Base-by-base conservation (phyloP, 2,888 invertebrate species). In the Andrena trimmerana region DNA sequence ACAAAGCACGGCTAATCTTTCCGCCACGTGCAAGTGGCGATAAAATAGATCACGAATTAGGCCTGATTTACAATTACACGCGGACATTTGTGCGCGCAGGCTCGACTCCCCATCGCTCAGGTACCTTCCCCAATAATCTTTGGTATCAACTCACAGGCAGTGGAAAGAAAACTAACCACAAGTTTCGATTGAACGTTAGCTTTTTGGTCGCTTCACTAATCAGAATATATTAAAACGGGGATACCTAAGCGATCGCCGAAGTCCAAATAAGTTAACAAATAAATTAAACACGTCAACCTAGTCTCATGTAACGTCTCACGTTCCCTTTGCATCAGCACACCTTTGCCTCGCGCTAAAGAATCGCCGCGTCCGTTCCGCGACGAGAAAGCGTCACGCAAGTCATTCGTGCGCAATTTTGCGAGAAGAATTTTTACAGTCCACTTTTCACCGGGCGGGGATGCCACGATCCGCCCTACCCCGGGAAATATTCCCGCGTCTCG, bases 21-120 rank as follows among this genome's bases (percentile, higher is more conserved):
- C 16, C 10, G 29, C 65, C n/a, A 42, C 27, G 27, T 66, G 42
- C 36, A 48, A 36, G 36, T 24, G 60, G 29, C 72, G 48, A 27
- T 20, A 52, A 13, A 29, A 6, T 59, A 63, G 1, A 27, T 62
- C 48, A 50, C 10, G 68, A 50, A 57, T 81, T 81, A 81, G 80
- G 80, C 80, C 66, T 72, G 63, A 62, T 62, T 72, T 57, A 57
- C 24, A 57, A 72, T 67, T 68, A 69, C 27, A 57, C 27, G 36
- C 36, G 31, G 62, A 60, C 66, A 79, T 72, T 72, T 62, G 66
- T 72, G 62, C 60, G 10, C 52, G 27, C 42, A 13, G 72, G 60
- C 63, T 29, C 29, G 52, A 66, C 16, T 52, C 27, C 16, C 13
- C 10, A 36, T 50, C 67, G 67, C 36, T 63, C 54, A 57, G 62